Conservation (phyloP, 2,797 vertebrate genomes). For the Cyclura pinguis region DNA sequence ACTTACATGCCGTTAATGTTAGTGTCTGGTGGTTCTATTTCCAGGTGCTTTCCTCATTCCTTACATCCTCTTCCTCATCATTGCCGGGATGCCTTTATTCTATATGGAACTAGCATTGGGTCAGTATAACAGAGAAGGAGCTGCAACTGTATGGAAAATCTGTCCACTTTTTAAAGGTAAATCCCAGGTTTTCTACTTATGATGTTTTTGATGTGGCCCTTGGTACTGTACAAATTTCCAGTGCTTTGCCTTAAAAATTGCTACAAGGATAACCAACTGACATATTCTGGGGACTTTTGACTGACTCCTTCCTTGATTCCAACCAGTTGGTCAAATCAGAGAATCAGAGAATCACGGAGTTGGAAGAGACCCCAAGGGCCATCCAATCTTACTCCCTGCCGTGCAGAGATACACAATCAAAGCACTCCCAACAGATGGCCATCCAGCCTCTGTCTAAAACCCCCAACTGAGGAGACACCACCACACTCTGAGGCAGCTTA, state of each 20-base stretch:
- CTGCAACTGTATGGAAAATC: conserved; percentile 98
- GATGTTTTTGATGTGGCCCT: too few relatives aligned
- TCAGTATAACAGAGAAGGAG: conserved; percentile 98
- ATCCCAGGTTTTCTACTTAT: conserved; percentile 14
- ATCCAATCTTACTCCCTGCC: too few relatives aligned
- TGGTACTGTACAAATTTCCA: not conserved
- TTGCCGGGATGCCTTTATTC: conserved; percentile 98
- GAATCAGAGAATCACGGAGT: too few relatives aligned
- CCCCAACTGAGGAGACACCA: too few relatives aligned
- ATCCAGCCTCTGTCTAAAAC: too few relatives aligned
- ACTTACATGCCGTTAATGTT: not conserved
- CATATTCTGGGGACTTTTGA: not conserved
- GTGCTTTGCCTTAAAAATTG: not conserved
- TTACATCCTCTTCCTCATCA: conserved; percentile 95
- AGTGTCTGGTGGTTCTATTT: conserved; percentile 48
- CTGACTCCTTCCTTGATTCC: not conserved
- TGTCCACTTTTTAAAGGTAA: conserved; percentile 98
- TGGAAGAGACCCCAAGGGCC: too few relatives aligned
- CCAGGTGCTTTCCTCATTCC: conserved; percentile 98
- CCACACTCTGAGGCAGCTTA: too few relatives aligned
- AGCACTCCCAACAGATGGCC: too few relatives aligned
- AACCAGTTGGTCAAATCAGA: too few relatives aligned
- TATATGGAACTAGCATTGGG: conserved; percentile 99
- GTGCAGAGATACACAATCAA: too few relatives aligned
- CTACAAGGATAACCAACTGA: not conserved